These are phyloP conservation scores for Urocyon cinereoargenteus DNA, from an alignment of 2,797 vertebrate genomes.

Conservation along the genomic window DNA sequence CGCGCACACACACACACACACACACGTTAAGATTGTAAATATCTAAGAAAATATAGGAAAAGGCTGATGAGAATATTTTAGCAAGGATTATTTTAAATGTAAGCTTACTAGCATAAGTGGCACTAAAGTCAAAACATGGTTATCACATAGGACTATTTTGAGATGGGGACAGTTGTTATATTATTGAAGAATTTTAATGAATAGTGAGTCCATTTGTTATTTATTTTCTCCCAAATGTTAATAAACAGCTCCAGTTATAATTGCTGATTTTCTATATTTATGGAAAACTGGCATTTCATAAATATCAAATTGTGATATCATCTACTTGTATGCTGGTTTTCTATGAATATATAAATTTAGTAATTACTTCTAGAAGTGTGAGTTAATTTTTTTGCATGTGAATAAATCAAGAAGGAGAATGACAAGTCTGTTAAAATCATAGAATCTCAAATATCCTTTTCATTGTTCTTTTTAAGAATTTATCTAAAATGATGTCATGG, in stretches of 20 bases:
- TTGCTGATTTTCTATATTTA: constrained; percentile 89
- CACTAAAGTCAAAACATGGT: constrained; percentile 37
- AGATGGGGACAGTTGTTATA: constrained; percentile 82
- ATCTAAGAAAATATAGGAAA: constrained; percentile 49
- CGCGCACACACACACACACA: background rate
- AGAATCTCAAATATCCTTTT: constrained; percentile 81
- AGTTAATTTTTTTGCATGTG: constrained; percentile 81
- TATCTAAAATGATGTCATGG: constrained; percentile 78
- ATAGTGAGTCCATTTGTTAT: constrained; percentile 86
- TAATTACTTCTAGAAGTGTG: constrained; percentile 86
- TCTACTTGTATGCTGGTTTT: constrained; percentile 83
- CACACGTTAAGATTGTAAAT: background rate
- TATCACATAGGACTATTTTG: constrained; percentile 82
- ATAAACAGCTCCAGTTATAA: constrained; percentile 88
- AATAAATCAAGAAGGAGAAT: constrained; percentile 83
- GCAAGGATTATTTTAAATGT: constrained; percentile 62
- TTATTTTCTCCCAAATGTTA: constrained; percentile 88
- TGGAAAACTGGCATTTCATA: constrained; percentile 89
- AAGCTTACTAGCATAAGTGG: constrained; percentile 24
- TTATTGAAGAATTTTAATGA: constrained; percentile 87
- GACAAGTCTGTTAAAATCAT: constrained; percentile 84
- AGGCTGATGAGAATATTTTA: constrained; percentile 54
- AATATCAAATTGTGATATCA: constrained; percentile 89
- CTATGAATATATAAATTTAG: constrained; percentile 87
- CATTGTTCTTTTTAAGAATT: constrained; percentile 81